Evolutionary conservation across 2,113 vertebrate genomes (phyloP).

Genomic region (Podiceps cristatus): DNA sequence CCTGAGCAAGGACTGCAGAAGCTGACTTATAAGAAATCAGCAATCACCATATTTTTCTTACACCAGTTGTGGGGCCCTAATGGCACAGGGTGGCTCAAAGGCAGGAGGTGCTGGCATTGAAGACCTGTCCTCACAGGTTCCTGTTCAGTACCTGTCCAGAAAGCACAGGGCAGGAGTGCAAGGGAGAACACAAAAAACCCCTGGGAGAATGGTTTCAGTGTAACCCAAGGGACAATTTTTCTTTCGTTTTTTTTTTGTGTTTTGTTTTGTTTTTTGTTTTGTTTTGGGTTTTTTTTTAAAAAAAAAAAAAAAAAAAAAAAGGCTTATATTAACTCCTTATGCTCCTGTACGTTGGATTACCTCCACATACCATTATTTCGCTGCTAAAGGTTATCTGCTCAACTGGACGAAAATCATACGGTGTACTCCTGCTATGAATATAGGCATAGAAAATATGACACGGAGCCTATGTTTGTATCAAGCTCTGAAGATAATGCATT

Average conservation of each 20-base stretch:
- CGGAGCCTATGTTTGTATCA: accelerated
- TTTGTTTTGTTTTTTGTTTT: too few species aligned
- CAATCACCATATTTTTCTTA: neutral
- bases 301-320: neutral
- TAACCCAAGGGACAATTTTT: neutral
- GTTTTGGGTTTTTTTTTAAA: too few species aligned
- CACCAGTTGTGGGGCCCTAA: neutral
- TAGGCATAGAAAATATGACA: neutral
- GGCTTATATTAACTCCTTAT: neutral
- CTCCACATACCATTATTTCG: accelerated
- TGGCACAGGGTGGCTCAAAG: neutral
- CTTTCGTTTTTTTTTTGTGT: too few species aligned
- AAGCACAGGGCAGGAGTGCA: neutral
- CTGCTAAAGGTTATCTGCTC: neutral
- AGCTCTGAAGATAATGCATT: neutral
- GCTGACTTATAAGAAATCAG: neutral
- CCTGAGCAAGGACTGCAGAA: neutral
- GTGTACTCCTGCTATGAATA: neutral
- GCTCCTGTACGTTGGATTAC: neutral
- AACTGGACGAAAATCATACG: neutral
- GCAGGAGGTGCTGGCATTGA: accelerated
- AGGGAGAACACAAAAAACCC: neutral
- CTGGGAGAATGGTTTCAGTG: neutral
- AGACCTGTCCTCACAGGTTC: neutral
- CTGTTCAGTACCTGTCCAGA: neutral